These are phyloP conservation scores for Thera obeliscata DNA, from an alignment of 2,888 invertebrate genomes.

Conservation along the genomic window DNA sequence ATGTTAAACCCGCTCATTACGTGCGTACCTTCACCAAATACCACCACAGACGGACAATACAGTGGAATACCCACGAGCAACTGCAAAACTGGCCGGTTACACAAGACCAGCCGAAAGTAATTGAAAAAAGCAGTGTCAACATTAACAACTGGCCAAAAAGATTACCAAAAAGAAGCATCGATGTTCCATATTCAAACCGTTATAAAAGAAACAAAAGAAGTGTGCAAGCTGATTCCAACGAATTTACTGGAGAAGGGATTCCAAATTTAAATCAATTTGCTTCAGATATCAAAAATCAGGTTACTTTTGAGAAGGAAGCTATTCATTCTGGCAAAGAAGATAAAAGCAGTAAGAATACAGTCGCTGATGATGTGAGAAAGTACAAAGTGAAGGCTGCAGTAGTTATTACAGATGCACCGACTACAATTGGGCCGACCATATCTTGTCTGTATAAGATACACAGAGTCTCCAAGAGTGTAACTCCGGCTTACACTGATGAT, in stretches of 20 bases:
- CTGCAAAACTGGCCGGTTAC: constrained; percentile 61
- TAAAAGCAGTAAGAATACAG: constrained; percentile 52
- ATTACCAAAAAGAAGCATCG: constrained; percentile 20
- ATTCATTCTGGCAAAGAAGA: constrained; percentile 57
- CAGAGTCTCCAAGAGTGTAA: constrained; percentile 68
- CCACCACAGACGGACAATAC: constrained; percentile 75
- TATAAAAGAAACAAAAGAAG: constrained; percentile 62
- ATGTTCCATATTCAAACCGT: constrained; percentile 38
- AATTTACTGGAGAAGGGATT: constrained; percentile 52
- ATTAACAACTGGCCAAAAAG: constrained; percentile 38
- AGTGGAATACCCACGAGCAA: constrained; percentile 65
- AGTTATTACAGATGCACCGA: constrained; percentile 55
- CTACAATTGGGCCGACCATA: constrained; percentile 62
- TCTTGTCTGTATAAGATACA: constrained; percentile 73
- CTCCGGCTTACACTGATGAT: constrained; percentile 71
- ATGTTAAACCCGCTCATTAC: constrained; percentile 69
- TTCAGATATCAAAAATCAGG: constrained; percentile 53
- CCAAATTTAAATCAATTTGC: constrained; percentile 53
- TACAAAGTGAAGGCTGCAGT: constrained; percentile 61
- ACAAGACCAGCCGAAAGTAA: constrained; percentile 55
- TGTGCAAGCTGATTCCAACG: constrained; percentile 57
- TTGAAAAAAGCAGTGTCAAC: constrained; percentile 61
- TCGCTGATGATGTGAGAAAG: constrained; percentile 55
- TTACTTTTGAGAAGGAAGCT: constrained; percentile 55
- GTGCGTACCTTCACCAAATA: constrained; percentile 80